Percentiles rank a stretch among this genome's conserved stretches.
phyloP scores from a whole-genome alignment of 2,113 vertebrate species.

The Odocoileus hemionus region DNA sequence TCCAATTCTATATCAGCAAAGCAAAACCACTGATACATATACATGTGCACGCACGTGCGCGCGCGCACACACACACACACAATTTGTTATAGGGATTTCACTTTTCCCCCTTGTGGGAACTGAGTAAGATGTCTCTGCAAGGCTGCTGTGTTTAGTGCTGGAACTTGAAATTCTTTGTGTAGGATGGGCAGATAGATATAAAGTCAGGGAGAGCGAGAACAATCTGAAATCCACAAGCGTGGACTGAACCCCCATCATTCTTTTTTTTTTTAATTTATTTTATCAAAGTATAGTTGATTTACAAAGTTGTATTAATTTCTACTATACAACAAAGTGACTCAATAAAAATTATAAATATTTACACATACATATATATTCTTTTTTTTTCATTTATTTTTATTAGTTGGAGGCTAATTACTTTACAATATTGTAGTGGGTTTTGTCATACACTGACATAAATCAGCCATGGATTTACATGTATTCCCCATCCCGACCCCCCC shows the following conservation, averaged over 20 bases:
- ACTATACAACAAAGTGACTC: neutral
- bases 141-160: neutral
- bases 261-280: neutral
- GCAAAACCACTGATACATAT: neutral
- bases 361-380: neutral
- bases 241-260: neutral
- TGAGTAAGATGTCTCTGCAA: neutral
- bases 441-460: no score
- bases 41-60: rapidly evolving
- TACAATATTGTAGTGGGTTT: no score
- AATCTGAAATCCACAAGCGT: neutral
- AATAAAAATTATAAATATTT: neutral
- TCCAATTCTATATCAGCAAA: neutral
- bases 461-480: no score
- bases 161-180: neutral
- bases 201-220: neutral
- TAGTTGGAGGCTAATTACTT: no score
- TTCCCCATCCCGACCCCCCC: no score
- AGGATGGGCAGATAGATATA: neutral
- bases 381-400: neutral
- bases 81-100: neutral
- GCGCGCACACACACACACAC: neutral
- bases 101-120: neutral
- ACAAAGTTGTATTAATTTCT: neutral
- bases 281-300: neutral